Percentiles rank a stretch among this genome's conserved stretches.
Evolutionary conservation across 2,113 vertebrate genomes (phyloP).

Genomic region (Amblyornis subalaris): DNA sequence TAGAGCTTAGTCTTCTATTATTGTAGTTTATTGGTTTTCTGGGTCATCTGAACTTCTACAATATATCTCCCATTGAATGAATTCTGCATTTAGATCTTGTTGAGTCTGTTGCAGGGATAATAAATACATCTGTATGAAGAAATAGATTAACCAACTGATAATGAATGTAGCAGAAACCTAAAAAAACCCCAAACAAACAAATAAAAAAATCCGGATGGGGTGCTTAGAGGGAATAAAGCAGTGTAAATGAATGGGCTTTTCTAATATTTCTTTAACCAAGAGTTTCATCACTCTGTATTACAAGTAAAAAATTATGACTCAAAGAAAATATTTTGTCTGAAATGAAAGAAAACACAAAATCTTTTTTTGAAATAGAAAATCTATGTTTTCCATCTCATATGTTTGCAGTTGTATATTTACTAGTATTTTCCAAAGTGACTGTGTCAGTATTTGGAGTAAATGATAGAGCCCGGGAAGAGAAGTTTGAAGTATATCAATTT

Average conservation of each 20-base stretch:
- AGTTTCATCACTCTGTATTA: neutral
- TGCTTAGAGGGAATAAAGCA: neutral
- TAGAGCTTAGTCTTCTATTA: neutral
- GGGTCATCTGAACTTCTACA: neutral
- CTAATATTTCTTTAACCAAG: neutral
- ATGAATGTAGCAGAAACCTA: neutral
- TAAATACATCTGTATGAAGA: neutral
- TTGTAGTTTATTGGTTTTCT: neutral
- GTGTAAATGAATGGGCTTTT: neutral
- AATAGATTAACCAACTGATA: neutral
- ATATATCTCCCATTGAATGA: neutral
- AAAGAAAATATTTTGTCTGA: neutral
- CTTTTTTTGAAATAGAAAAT: neutral
- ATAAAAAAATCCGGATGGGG: neutral
- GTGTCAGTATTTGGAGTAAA: slow-evolving; percentile 21
- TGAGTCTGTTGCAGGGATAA: neutral
- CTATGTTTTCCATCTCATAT: neutral
- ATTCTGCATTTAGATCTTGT: neutral
- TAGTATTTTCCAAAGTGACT: slow-evolving; percentile 32
- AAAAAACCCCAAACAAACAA: neutral
- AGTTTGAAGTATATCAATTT: neutral
- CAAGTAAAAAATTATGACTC: neutral
- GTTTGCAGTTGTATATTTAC: slow-evolving; percentile 26
- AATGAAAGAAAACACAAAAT: neutral
- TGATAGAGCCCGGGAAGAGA: slow-evolving; percentile 13